Percentiles rank a stretch among this genome's conserved stretches.
Evolutionary conservation across 2,888 invertebrate genomes (phyloP).

Genomic region (Galerucella calmariensis): DNA sequence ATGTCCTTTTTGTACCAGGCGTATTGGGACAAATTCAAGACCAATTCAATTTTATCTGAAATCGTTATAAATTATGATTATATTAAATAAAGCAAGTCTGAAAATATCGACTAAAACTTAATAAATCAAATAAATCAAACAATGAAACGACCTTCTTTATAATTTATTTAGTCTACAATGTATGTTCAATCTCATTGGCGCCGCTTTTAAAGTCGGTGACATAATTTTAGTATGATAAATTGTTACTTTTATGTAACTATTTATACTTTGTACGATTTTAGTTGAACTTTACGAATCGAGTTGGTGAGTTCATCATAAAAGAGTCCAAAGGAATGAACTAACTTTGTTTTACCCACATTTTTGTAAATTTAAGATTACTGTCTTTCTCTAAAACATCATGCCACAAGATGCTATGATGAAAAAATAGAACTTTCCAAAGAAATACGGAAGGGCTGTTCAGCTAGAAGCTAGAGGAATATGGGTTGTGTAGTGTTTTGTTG

Average conservation of each 20-base stretch:
- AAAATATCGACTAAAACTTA: not conserved
- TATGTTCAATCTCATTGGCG: not conserved
- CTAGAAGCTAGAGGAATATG: too few species aligned
- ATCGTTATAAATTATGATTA: not conserved
- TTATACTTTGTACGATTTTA: too few species aligned
- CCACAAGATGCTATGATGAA: too few species aligned
- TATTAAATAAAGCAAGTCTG: constrained; percentile 1
- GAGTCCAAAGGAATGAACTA: too few species aligned
- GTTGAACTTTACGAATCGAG: too few species aligned
- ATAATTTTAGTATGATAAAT: constrained; percentile 20
- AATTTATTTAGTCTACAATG: not conserved
- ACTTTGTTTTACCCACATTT: too few species aligned
- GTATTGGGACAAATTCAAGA: not conserved
- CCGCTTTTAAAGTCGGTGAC: not conserved
- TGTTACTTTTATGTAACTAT: not conserved
- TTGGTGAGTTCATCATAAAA: too few species aligned
- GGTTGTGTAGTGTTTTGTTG: too few species aligned
- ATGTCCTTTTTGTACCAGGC: not conserved
- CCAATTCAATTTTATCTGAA: not conserved
- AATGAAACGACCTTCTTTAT: not conserved
- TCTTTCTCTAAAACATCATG: too few species aligned
- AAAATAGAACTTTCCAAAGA: too few species aligned
- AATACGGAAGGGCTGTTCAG: too few species aligned
- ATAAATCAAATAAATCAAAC: not conserved
- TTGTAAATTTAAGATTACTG: too few species aligned